A percentile compares a stretch with the other conserved stretches of the same genome.
These are phyloP conservation scores for Motacilla alba DNA, from an alignment of 2,113 vertebrate genomes.

Conservation along the genomic window DNA sequence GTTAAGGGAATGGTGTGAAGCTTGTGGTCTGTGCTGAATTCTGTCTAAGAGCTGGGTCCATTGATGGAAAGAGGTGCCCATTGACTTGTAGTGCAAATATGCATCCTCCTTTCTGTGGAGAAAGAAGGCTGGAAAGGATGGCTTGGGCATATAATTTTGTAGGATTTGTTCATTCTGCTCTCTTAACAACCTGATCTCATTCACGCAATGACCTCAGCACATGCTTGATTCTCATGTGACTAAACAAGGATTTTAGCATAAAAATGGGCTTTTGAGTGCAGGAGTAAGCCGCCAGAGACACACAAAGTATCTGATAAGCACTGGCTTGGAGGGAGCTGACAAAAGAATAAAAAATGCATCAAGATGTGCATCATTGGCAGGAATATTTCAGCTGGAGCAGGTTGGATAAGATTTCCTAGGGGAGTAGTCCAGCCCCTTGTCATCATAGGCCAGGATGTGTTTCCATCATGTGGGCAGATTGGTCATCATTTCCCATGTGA, in stretches of 20 bases:
- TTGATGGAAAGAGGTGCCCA: not conserved
- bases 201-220: not conserved
- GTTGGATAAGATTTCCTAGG: not conserved
- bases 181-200: not conserved
- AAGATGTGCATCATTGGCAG: not conserved
- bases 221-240: not conserved
- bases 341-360: not conserved
- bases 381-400: not conserved
- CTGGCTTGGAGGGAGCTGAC: not conserved
- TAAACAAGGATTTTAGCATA: not conserved
- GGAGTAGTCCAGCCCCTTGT: not conserved
- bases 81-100: rapidly evolving
- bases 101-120: not conserved
- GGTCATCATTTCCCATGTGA: not conserved
- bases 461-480: not conserved
- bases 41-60: not conserved
- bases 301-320: not conserved
- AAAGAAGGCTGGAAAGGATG: not conserved
- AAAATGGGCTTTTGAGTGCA: not conserved
- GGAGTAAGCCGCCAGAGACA: not conserved
- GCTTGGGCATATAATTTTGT: not conserved
- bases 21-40: not conserved
- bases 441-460: not conserved
- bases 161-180: not conserved
- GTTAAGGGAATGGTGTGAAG: not conserved